phyloP scores from a whole-genome alignment of 2,888 invertebrate species.

The Alcis repandata region DNA sequence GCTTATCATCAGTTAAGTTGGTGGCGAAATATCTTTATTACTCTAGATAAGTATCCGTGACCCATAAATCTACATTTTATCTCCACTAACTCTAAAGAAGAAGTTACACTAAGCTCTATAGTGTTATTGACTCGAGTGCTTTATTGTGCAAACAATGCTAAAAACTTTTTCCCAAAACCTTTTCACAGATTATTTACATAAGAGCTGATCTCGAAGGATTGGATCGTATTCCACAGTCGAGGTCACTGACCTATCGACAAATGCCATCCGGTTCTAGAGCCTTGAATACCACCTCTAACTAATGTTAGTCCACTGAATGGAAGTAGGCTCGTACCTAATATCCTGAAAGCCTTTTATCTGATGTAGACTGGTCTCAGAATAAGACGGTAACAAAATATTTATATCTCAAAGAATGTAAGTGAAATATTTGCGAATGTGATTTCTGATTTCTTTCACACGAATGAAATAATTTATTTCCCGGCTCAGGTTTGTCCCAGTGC shows the following conservation, averaged over 20 bases:
- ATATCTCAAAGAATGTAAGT: conserved; percentile 1
- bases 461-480: conserved; percentile 4
- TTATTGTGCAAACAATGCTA: conserved; percentile 13
- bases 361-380: conserved; percentile 4
- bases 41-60: not conserved
- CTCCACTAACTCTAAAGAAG: not conserved
- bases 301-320: conserved; percentile 11
- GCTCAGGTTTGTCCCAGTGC: not conserved
- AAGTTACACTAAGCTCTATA: not conserved
- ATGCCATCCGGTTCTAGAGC: not conserved
- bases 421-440: conserved; percentile 7
- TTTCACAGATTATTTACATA: conserved; percentile 18
- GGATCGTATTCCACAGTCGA: not conserved
- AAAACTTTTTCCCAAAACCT: conserved; percentile 12
- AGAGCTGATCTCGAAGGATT: conserved; percentile 11
- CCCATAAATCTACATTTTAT: not conserved
- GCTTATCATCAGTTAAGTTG: too few species aligned
- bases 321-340: conserved; percentile 14
- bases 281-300: conserved; percentile 4
- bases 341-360: conserved; percentile 21
- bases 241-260: conserved; percentile 5
- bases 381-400: conserved; percentile 17
- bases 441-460: conserved; percentile 10
- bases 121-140: conserved; percentile 12
- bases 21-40: too few species aligned